A percentile compares a stretch with the other conserved stretches of the same genome.
phyloP scores from a whole-genome alignment of 2,797 vertebrate species.

The Hybognathus amarus region DNA sequence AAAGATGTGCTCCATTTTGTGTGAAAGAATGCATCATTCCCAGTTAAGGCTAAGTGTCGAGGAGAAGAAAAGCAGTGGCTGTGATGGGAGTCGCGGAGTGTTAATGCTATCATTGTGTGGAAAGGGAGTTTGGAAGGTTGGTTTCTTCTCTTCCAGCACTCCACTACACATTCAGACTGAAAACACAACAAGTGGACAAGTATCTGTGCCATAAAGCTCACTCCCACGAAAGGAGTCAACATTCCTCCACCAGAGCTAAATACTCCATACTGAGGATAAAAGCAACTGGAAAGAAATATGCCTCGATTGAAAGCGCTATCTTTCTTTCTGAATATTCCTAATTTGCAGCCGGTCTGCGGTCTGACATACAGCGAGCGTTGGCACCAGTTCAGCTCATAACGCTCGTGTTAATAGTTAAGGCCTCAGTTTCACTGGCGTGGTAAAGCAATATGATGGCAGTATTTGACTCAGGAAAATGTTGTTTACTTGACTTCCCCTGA shows the following conservation, averaged over 20 bases:
- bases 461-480: slow-evolving; percentile 81
- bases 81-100: neutral
- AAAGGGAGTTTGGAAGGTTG: neutral
- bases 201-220: neutral
- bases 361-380: slow-evolving; percentile 62
- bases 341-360: slow-evolving; percentile 22
- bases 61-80: neutral
- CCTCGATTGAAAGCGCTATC: neutral
- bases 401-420: slow-evolving; percentile 70
- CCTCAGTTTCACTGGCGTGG: slow-evolving; percentile 74
- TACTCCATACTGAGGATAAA: neutral
- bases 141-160: neutral
- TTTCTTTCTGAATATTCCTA: slow-evolving; percentile 25
- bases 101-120: neutral
- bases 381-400: slow-evolving; percentile 64
- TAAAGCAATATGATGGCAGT: slow-evolving; percentile 76
- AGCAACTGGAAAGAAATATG: neutral
- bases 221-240: slow-evolving; percentile 10
- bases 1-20: neutral
- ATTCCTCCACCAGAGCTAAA: neutral
- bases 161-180: slow-evolving; percentile 1
- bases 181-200: neutral
- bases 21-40: neutral
- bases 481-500: slow-evolving; percentile 83
- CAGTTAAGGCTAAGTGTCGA: neutral